Base-by-base conservation (phyloP, 2,113 vertebrate genomes). In the Scortum barcoo region DNA sequence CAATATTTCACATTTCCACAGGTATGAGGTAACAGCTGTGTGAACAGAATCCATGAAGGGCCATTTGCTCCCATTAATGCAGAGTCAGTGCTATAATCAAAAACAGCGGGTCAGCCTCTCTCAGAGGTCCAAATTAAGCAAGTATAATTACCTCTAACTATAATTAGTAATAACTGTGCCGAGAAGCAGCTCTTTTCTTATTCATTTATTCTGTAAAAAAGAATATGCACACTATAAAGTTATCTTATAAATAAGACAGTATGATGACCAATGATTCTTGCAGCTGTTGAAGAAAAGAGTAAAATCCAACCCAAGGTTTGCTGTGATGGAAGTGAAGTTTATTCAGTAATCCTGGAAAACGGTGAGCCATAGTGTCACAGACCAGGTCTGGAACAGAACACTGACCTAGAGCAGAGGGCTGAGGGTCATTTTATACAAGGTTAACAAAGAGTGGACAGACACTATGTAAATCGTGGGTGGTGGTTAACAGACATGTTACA, bases 111-210 rank as follows among this genome's bases (percentile, higher is more conserved):
- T 71, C 63, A 24, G 11, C 24, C 13, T 63, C 24, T 62, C 10
- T 63, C n/a, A 48, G 38, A 71, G 17, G 28, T 62, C 30, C 17
- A 7, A 75, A 82, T 72, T 56, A 40, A 76, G 40, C 8, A 76
- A 76, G 58, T 33, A 40, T 26, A 66, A 56, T 87, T 73, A 75
- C 38, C 40, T 75, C 28, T 7, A 30, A 44, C 44, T 79, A 76
- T 38, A 66, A 80, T 46, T 20, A 50, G 78, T 77, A 74, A 80
- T 73, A 50, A 65, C 51, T 66, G 46, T 54, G 28, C 51, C 68
- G 38, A 54, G 68, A 76, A 24, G 10, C 16, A n/a, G 5, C 2
- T 14, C 2, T 63, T 80, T 66, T 68, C 33, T 58, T 76, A 33
- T 50, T 56, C 22, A 65, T 33, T 11, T 33, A 46, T 66, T 16